These are phyloP conservation scores for Nettapus auritus DNA, from an alignment of 2,113 vertebrate genomes.

Conservation along the genomic window DNA sequence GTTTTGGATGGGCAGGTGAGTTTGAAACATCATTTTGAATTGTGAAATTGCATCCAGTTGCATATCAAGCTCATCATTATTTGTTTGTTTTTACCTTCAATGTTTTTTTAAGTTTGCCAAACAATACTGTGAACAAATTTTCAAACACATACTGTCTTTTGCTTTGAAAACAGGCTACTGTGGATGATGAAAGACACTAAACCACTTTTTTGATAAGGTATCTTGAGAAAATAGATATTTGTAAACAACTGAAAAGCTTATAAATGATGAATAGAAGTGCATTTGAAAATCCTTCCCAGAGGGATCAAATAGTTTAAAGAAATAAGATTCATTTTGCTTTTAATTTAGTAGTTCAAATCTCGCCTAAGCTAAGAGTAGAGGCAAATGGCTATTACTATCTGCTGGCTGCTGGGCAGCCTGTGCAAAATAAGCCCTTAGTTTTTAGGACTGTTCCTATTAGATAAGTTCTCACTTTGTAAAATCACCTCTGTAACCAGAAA, in stretches of 20 bases:
- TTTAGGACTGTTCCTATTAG: conserved; percentile 13
- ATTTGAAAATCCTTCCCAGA: conserved; percentile 25
- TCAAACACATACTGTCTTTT: not conserved
- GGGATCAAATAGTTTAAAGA: not conserved
- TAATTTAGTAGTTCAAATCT: conserved; percentile 16
- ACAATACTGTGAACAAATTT: not conserved
- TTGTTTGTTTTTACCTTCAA: not conserved
- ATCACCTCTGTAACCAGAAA: conserved; percentile 23
- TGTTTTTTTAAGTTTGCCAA: not conserved
- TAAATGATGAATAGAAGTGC: not conserved
- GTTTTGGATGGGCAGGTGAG: not conserved
- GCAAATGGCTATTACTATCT: not conserved
- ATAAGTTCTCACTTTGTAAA: conserved; percentile 19
- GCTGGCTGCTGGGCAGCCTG: conserved; percentile 2
- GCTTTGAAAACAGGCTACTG: not conserved
- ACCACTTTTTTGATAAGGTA: not conserved
- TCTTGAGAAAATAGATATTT: conserved; percentile 30
- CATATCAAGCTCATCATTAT: not conserved
- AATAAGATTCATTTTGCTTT: conserved; percentile 30
- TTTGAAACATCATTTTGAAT: not conserved
- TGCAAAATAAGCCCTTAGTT: not conserved
- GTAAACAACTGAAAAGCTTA: conserved; percentile 5
- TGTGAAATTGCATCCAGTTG: not conserved
- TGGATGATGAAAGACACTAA: not conserved
- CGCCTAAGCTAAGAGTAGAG: not conserved